Evolutionary conservation across 2,797 vertebrate genomes (phyloP).

Genomic region (Sarcophilus harrisii): DNA sequence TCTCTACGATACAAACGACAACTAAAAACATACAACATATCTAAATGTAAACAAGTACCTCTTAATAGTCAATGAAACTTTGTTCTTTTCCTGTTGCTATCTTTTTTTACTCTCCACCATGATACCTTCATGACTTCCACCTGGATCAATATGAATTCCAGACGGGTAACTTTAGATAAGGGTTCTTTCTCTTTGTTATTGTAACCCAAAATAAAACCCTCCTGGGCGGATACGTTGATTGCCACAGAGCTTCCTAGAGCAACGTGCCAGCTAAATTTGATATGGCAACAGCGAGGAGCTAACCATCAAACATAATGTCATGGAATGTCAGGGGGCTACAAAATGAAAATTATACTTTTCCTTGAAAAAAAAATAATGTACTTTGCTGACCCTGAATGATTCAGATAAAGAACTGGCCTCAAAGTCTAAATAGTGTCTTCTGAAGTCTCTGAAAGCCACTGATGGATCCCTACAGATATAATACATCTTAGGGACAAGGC

Average conservation of each 20-base stretch:
- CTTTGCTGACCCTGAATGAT: constrained; percentile 36
- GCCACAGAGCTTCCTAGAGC: not conserved
- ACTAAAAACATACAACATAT: constrained; percentile 10
- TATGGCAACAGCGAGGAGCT: constrained; percentile 27
- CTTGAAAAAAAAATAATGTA: constrained; percentile 28
- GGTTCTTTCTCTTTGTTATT: constrained; percentile 53
- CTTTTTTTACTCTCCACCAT: constrained; percentile 60
- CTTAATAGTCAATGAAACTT: constrained; percentile 7
- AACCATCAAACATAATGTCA: constrained; percentile 61
- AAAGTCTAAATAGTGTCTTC: not conserved
- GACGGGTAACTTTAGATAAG: constrained; percentile 35
- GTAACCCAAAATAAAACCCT: constrained; percentile 62
- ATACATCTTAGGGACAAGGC: not conserved
- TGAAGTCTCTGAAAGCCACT: not conserved
- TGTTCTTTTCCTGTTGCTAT: constrained; percentile 50
- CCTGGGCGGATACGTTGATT: constrained; percentile 45
- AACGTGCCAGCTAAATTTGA: constrained; percentile 42
- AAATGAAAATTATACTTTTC: constrained; percentile 48
- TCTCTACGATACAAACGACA: constrained; percentile 10
- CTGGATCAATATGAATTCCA: constrained; percentile 48
- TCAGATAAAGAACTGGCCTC: constrained; percentile 34
- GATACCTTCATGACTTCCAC: constrained; percentile 53
- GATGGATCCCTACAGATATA: not conserved
- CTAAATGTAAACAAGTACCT: constrained; percentile 21
- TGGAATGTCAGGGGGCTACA: constrained; percentile 43